Evolutionary conservation across 2,113 vertebrate species (phyloP), one percentile per base, ranked within the genome.

Genomic region (Cochlearius cochlearius): DNA sequence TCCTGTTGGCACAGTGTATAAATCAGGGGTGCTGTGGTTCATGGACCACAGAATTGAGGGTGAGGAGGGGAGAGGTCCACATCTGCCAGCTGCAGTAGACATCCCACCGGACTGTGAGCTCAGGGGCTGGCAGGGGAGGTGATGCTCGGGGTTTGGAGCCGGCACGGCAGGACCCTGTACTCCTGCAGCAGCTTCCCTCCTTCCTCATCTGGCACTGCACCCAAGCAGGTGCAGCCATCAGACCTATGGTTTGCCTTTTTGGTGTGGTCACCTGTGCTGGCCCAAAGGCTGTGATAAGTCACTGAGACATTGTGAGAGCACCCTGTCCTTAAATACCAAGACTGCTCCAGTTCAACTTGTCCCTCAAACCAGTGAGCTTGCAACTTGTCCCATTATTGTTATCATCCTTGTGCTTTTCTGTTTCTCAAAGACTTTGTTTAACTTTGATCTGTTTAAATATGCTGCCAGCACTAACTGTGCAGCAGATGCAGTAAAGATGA

Each of bases 111-210:
- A 26, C n/a, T 0, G 0, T 43, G 30, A 86, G 34, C 23, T 47
- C 41, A 83, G 30, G 17, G 14, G 13, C 7, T 39, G 72, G 8
- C 0, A 1, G 19, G 11, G 7, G 20, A 72, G 19, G 12, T 29
- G 75, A 38, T 0, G 1, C 15, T 16, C 0, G 0, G 21, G 12
- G 9, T 56, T 90, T 0, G 0, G 27, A 67, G 49, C 12, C 11
- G 30, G 11, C 50, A 14, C 2, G 1, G 50, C 36, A 73, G 39
- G 21, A 69, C 26, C 9, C 5, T 8, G 26, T 27, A 27, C 18
- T 59, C 6, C 36, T 1, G 1, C 34, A 47, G 50, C 49, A n/a
- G 29, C n/a, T 67, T 73, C 59, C 25, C 38, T 63, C 22, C 38
- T 76, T 55, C 27, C 43, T 58, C n/a, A 25, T 55, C 62, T 90